Evolutionary conservation across 2,113 vertebrate genomes (phyloP).

Genomic region (Penelope pileata): DNA sequence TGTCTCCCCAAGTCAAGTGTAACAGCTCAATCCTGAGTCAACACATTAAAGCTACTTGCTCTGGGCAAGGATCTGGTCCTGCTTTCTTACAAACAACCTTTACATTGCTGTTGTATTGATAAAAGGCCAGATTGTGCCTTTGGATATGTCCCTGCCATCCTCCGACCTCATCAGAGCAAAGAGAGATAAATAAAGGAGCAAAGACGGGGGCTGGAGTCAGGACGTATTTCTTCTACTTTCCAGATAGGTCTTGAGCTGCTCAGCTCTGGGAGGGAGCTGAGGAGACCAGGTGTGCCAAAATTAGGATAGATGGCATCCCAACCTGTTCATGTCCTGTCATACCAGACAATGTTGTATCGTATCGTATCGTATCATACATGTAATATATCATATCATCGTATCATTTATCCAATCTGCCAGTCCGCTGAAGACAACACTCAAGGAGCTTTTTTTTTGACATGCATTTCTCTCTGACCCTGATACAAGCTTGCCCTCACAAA

Average conservation of each 20-base stretch:
- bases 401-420: neutral
- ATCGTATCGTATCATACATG: neutral
- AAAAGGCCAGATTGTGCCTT: neutral
- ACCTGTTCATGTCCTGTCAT: neutral
- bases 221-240: neutral
- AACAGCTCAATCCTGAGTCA: neutral
- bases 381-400: neutral
- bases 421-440: neutral
- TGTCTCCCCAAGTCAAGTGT: neutral
- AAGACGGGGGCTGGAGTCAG: neutral
- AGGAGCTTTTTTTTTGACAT: neutral
- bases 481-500: neutral
- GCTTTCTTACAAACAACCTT: neutral
- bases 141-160: neutral
- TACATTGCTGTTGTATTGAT: neutral
- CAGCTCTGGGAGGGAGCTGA: neutral
- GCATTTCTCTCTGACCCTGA: neutral
- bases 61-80: neutral
- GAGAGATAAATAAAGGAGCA: neutral
- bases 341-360: neutral
- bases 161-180: neutral
- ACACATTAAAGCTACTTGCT: neutral
- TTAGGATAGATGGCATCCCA: neutral
- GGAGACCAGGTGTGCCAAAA: neutral
- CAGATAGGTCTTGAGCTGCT: neutral